Evolutionary conservation across 1,140 invertebrate species (phyloP).

Genomic region (Mesaphorura yosii): DNA sequence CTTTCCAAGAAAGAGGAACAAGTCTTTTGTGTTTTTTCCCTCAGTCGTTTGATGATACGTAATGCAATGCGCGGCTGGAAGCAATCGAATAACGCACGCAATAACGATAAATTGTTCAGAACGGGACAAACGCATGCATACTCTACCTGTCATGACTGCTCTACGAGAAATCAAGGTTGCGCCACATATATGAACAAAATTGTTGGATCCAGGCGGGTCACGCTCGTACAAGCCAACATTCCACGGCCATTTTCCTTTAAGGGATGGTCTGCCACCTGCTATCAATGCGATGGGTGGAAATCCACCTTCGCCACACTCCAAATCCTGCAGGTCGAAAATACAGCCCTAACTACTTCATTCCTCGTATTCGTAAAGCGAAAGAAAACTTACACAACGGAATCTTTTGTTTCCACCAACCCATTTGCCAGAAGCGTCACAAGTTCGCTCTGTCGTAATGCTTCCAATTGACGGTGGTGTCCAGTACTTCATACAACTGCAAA

Average conservation of each 20-base stretch:
- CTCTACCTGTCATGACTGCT: slow-evolving; percentile 21
- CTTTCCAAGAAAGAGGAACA: slow-evolving; percentile 16
- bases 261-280: slow-evolving; percentile 7
- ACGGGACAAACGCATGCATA: background rate
- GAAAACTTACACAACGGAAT: slow-evolving; percentile 2
- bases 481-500: background rate
- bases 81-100: slow-evolving; percentile 1
- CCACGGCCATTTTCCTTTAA: slow-evolving; percentile 27
- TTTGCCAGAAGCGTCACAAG: slow-evolving; percentile 1
- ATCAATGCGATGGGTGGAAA: background rate
- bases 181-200: slow-evolving; percentile 21
- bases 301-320: slow-evolving; percentile 21
- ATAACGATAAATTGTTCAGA: background rate
- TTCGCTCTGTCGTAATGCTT: background rate
- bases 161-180: slow-evolving; percentile 14
- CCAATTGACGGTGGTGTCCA: slow-evolving; percentile 11
- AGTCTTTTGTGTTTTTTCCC: background rate
- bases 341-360: too few relatives aligned
- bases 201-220: slow-evolving; percentile 6
- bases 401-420: slow-evolving; percentile 2
- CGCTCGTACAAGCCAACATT: slow-evolving; percentile 21
- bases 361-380: too few relatives aligned
- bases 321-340: too few relatives aligned
- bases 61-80: slow-evolving; percentile 25
- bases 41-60: slow-evolving; percentile 11